These are phyloP conservation scores for Anadara kagoshimensis DNA, from an alignment of 1,140 invertebrate species.

Conservation along the genomic window DNA sequence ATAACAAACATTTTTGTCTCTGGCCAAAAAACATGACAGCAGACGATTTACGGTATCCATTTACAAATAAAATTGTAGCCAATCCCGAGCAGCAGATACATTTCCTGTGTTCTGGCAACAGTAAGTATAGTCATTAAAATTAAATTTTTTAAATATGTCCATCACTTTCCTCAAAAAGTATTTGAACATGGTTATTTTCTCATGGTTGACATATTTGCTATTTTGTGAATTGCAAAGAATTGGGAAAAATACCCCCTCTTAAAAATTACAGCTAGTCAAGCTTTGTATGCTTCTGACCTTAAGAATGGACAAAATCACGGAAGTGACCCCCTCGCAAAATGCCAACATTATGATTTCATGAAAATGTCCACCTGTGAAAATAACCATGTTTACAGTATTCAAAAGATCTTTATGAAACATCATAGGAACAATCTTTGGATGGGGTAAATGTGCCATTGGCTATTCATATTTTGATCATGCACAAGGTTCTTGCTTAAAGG, in stretches of 20 bases:
- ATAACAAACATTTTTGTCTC: conserved; percentile 36
- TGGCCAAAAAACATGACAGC: conserved; percentile 31
- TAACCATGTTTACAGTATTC: too few relatives aligned
- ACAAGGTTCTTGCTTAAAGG: neutral
- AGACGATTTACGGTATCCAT: conserved; percentile 34
- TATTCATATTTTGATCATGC: too few relatives aligned
- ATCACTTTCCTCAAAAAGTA: neutral
- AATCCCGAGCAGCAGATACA: conserved; percentile 43
- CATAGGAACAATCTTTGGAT: too few relatives aligned
- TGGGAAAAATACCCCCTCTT: neutral
- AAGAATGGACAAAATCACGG: neutral
- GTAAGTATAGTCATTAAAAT: conserved; percentile 29
- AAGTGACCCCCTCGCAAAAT: neutral
- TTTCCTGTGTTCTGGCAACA: conserved; percentile 45
- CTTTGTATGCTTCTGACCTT: neutral
- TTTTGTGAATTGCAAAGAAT: neutral
- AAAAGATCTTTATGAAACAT: too few relatives aligned
- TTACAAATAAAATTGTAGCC: conserved; percentile 23
- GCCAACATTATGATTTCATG: too few relatives aligned
- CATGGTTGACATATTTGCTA: neutral
- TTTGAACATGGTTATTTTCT: neutral
- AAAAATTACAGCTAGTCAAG: too few relatives aligned
- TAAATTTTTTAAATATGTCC: neutral
- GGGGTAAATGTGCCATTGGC: too few relatives aligned
- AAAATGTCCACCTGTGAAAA: too few relatives aligned